Base-by-base conservation (phyloP, 2,888 invertebrate species). In the Nomada fucata region DNA sequence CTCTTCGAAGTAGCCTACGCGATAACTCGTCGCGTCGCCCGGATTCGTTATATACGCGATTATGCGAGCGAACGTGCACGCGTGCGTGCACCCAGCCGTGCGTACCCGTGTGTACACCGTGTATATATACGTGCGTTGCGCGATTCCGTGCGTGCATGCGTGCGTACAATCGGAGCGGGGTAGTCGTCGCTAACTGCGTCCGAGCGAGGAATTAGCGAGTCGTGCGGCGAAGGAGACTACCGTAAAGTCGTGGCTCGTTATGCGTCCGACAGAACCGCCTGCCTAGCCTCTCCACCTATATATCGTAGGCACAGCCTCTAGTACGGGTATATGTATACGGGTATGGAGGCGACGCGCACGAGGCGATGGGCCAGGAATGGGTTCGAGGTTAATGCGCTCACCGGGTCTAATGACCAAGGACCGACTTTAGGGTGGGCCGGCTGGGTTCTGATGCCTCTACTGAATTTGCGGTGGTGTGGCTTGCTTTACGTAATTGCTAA, bases 201-300 rank as follows among this genome's bases (percentile, higher is more conserved):
- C 79, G 72, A 81, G 75, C 82, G 77, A 82, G 77, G 80, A 86
- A 88, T 88, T 88, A 86, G 88, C 88, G 86, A 84, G 86, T 83
- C 79, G 83, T 70, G 60, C 72, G 53, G 72, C 86, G 80, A 86
- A 84, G 82, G 78, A 78, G 78, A 79, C 78, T 82, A 77, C 82
- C 83, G 83, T 78, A 68, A 68, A 78, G 83, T 72, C 83, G 83
- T 72, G 71, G 83, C 83, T 84, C 79, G 79, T 83, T 83, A 83
- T 59, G 72, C 72, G 83, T 71, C 72, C 72, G 64, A 59, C 72
- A 61, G 79, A 75, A 71, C 63, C 63, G 68, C 67, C 42, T 57
- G 26, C 59, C 47, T 64, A 26, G 53, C 29, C 44, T 55, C 47
- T 18, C 44, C 15, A 26, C 47, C 11, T 42, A 36, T 55, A 11